Evolutionary conservation across 2,888 invertebrate species (phyloP).

Genomic region (Hermodice carunculata): DNA sequence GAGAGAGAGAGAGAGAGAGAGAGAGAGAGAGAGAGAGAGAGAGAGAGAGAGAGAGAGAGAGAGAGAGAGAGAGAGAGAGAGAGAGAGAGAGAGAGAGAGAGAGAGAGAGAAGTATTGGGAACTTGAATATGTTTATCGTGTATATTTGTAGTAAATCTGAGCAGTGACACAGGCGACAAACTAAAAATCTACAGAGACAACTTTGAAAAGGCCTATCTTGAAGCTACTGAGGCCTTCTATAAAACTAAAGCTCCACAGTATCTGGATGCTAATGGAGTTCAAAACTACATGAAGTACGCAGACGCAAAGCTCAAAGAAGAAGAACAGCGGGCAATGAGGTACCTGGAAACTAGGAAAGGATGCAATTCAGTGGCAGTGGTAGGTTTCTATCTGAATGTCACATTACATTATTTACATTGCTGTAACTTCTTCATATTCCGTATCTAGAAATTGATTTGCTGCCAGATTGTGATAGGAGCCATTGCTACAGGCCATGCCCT

Average conservation of each 20-base stretch:
- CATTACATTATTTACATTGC: neutral
- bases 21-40: too few relatives aligned
- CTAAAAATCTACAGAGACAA: constrained; percentile 95
- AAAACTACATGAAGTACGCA: constrained; percentile 97
- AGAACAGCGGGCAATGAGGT: constrained; percentile 90
- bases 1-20: too few relatives aligned
- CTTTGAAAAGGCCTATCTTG: constrained; percentile 95
- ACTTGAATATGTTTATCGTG: too few relatives aligned
- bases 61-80: too few relatives aligned
- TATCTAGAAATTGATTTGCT: too few relatives aligned
- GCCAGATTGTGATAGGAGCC: too few relatives aligned
- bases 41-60: too few relatives aligned
- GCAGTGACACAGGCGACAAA: constrained; percentile 92
- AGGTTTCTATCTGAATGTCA: constrained; percentile 44
- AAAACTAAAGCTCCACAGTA: constrained; percentile 90
- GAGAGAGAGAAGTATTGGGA: too few relatives aligned
- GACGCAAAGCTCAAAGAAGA: constrained; percentile 95
- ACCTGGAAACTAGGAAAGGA: constrained; percentile 91
- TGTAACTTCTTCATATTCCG: too few relatives aligned
- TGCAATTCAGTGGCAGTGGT: constrained; percentile 75
- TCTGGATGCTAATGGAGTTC: constrained; percentile 90
- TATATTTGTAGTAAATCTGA: constrained; percentile 86
- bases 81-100: too few relatives aligned
- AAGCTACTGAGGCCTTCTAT: constrained; percentile 94
- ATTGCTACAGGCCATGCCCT: too few relatives aligned